Base-by-base conservation (phyloP, 1,140 invertebrate genomes). In the Tachypleus tridentatus region DNA sequence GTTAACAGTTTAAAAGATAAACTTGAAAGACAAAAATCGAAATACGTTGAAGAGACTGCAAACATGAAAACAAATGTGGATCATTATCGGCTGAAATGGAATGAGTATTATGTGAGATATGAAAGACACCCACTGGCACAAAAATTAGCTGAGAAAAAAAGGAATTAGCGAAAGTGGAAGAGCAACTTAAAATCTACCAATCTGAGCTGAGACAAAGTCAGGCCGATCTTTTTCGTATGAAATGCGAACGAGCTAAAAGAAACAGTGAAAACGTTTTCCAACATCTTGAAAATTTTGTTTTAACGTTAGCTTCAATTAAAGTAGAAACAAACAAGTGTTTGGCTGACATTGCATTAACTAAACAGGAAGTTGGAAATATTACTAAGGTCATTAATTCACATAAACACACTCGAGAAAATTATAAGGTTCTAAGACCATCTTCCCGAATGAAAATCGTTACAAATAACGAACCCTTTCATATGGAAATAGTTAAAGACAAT, bases 241-340 rank as follows among this genome's bases (percentile, higher is more conserved):
- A 65, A 49, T 65, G 64, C 10, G 64, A 65, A 53, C 51, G 64
- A 62, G 58, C 51, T 5, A 51, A 54, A 58, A 57, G 60, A 52
- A 65, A 65, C 47, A 57, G 56, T 3, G 64, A 65, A 62, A 60
- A 65, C 29, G 29, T 29, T 29, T 29, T 29, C 29, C 29, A 29
- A 29, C 29, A 29, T 29, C 29, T 29, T 29, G 29, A 29, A 29
- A 29, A 29, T 1, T 29, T 29, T 29, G 29, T 29, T 29, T 29
- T 29, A 29, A 29, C 29, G 29, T 29, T 29, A 29, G 29, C 29
- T 29, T 29, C 29, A 29, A 29, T 29, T 2, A 29, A 29, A 29
- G 29, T 29, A 29, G 29, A 29, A 29, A 29, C 29, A 29, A 29
- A 29, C 29, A 29, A 29, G 29, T 29, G 29, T 29, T 29, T 29